Conservation (phyloP, 2,888 invertebrate species). For the Microplitis deprimator region DNA sequence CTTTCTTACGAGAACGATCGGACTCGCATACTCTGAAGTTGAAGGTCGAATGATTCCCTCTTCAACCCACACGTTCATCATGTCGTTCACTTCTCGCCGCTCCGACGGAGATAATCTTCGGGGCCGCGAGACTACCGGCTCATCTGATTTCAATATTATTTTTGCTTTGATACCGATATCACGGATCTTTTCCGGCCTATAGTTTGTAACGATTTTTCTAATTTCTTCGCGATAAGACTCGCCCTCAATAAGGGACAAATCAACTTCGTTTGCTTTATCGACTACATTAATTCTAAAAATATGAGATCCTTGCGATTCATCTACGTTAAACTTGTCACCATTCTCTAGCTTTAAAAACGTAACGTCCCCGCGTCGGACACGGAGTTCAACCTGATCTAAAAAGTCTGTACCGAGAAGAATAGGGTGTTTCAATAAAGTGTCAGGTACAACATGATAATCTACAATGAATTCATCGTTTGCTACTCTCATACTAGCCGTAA, state of each 20-base stretch:
- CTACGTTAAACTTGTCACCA: not conserved
- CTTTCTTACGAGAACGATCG: slow-evolving; percentile 56
- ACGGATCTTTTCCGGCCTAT: slow-evolving; percentile 50
- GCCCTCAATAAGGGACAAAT: slow-evolving; percentile 25
- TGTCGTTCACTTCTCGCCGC: slow-evolving; percentile 53
- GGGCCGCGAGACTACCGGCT: slow-evolving; percentile 55
- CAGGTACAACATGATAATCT: slow-evolving; percentile 7
- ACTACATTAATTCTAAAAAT: slow-evolving; percentile 34
- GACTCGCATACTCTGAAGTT: slow-evolving; percentile 60
- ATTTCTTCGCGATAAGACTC: slow-evolving; percentile 34
- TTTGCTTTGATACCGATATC: slow-evolving; percentile 54
- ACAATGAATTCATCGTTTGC: slow-evolving; percentile 11
- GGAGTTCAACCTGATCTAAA: not conserved
- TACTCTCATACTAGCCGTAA: slow-evolving; percentile 25
- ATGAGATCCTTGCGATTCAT: slow-evolving; percentile 22
- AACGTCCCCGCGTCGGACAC: not conserved
- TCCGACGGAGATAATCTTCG: slow-evolving; percentile 53
- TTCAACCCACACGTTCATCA: slow-evolving; percentile 58
- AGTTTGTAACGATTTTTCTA: slow-evolving; percentile 46
- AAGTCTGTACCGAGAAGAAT: slow-evolving; percentile 11
- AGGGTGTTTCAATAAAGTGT: not conserved
- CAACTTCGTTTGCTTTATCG: slow-evolving; percentile 9
- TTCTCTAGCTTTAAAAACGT: slow-evolving; percentile 33
- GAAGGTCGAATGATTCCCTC: slow-evolving; percentile 58
- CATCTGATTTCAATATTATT: slow-evolving; percentile 58